phyloP scores from a whole-genome alignment of 2,797 vertebrate species.

The Nothura maculosa region DNA sequence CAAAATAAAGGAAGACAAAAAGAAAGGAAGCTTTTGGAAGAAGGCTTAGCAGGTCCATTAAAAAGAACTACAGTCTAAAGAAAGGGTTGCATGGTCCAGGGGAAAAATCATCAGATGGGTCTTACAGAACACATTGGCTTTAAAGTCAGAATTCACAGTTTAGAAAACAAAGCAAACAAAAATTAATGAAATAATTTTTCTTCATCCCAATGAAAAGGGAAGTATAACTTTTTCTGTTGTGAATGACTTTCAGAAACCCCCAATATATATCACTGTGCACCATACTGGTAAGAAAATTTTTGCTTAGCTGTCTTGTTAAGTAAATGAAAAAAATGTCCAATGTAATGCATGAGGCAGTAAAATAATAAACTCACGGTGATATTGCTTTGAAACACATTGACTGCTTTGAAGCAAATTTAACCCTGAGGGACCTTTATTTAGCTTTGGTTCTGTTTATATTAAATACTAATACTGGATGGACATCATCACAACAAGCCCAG shows the following conservation, averaged over 20 bases:
- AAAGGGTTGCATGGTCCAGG: background rate
- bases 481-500: background rate
- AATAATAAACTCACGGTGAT: background rate
- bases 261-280: background rate
- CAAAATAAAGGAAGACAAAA: slow-evolving; percentile 22
- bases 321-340: background rate
- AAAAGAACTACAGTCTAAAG: slow-evolving; percentile 17
- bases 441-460: background rate
- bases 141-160: background rate
- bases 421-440: background rate
- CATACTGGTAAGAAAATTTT: background rate
- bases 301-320: background rate
- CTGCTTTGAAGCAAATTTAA: too few species aligned
- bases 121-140: background rate
- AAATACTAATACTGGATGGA: background rate
- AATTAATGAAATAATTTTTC: background rate
- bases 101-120: background rate
- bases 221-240: background rate
- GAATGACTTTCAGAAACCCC: background rate
- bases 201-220: background rate
- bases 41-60: slow-evolving; percentile 21
- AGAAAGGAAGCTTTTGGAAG: background rate
- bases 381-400: background rate
- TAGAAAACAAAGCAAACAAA: background rate
- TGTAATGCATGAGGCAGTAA: background rate